Conservation (phyloP, 2,888 invertebrate genomes). For the Prostheceraeus crozeri region DNA sequence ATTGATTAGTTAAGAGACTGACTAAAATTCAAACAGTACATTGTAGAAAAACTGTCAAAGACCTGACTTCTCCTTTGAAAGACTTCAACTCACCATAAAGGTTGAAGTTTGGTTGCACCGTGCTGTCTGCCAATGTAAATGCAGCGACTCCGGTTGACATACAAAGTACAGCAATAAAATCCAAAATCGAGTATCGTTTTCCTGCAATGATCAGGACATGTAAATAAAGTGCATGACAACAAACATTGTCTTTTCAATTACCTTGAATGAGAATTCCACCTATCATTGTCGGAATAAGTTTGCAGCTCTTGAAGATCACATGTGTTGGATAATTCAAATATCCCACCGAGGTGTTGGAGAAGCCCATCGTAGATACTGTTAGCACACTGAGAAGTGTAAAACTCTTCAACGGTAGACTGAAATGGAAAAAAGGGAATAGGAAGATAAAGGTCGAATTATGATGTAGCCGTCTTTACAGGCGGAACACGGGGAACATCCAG, state of each 20-base stretch:
- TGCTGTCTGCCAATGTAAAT: conserved; percentile 74
- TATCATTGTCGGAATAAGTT: conserved; percentile 84
- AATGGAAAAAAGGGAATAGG: too few species aligned
- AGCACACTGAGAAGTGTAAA: too few species aligned
- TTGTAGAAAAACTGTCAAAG: too few species aligned
- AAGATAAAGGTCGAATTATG: too few species aligned
- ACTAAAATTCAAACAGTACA: too few species aligned
- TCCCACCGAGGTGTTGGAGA: conserved; percentile 84
- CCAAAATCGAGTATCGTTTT: conserved; percentile 73
- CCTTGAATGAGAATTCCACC: conserved; percentile 82
- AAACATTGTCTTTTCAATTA: too few species aligned
- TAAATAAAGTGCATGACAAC: not conserved
- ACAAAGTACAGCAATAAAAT: conserved; percentile 72
- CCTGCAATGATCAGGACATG: conserved; percentile 57
- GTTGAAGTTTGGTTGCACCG: conserved; percentile 63
- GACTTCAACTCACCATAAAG: conserved; percentile 61
- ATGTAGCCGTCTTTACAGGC: too few species aligned
- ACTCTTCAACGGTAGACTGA: too few species aligned
- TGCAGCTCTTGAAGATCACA: conserved; percentile 94
- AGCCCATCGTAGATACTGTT: conserved; percentile 79
- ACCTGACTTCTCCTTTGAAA: too few species aligned
- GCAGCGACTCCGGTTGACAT: conserved; percentile 83
- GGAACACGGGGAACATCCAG: too few species aligned
- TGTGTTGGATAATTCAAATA: conserved; percentile 93
- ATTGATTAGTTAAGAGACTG: too few species aligned